Percentiles rank a stretch among this genome's conserved stretches.
Conservation (phyloP, 1,140 invertebrate species). For the Parasteatoda tepidariorum region DNA sequence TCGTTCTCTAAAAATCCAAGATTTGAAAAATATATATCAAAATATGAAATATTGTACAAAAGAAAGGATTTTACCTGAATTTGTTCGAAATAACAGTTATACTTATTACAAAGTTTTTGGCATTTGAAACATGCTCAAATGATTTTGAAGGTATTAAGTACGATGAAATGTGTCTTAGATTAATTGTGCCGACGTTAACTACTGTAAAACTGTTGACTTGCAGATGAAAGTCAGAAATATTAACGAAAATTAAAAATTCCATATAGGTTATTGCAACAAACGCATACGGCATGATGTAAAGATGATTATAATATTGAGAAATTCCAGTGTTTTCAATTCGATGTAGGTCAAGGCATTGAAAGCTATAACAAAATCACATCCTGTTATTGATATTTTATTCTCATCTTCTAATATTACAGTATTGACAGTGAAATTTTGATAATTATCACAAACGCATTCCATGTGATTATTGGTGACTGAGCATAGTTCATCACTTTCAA, state of each 20-base stretch:
- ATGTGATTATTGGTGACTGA: too few relatives aligned
- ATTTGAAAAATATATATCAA: too few relatives aligned
- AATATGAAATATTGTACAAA: too few relatives aligned
- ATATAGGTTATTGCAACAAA: neutral
- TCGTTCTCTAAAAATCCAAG: too few relatives aligned
- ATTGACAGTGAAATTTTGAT: constrained; percentile 3
- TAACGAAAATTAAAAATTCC: neutral
- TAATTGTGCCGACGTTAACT: neutral
- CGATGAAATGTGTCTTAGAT: neutral
- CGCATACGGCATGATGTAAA: neutral
- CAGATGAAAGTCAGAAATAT: constrained; percentile 6
- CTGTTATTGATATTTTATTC: neutral
- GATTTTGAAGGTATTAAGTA: neutral
- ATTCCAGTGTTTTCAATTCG: neutral
- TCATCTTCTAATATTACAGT: neutral
- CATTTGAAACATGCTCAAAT: neutral
- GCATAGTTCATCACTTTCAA: too few relatives aligned
- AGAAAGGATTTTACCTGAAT: too few relatives aligned
- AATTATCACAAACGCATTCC: constrained; percentile 1
- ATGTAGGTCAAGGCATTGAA: neutral
- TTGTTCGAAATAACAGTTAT: too few relatives aligned
- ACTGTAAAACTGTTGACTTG: neutral
- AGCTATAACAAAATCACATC: neutral
- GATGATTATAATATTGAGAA: neutral
- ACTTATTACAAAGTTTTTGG: neutral